Evolutionary conservation across 2,888 invertebrate genomes (phyloP).

Genomic region (Camponotus fellah): DNA sequence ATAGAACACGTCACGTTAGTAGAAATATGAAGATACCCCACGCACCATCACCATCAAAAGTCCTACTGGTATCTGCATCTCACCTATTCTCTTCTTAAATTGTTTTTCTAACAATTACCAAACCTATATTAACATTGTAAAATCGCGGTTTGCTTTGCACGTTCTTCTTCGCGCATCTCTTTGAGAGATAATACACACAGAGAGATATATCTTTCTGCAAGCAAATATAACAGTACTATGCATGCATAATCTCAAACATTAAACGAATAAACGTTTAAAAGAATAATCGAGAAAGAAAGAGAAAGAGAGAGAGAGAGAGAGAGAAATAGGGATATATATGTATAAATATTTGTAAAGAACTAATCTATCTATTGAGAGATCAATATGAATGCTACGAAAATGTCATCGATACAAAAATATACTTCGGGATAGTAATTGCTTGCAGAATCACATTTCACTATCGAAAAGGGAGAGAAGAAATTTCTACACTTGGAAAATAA

Average conservation of each 20-base stretch:
- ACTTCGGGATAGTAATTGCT: conserved; percentile 47
- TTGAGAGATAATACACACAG: conserved; percentile 32
- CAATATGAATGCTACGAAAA: conserved; percentile 15
- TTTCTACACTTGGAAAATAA: conserved; percentile 83
- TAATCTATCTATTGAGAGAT: conserved; percentile 2
- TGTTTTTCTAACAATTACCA: conserved; percentile 85
- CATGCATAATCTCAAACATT: conserved; percentile 41
- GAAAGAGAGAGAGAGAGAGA: not conserved
- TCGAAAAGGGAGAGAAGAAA: conserved; percentile 52
- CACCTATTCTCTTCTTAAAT: conserved; percentile 77
- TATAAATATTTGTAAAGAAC: not conserved
- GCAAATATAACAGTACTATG: conserved; percentile 58
- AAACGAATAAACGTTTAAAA: conserved; percentile 23
- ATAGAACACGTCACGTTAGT: conserved; percentile 76
- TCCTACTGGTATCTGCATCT: conserved; percentile 60
- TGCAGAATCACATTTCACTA: conserved; percentile 79
- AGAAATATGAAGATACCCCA: conserved; percentile 72
- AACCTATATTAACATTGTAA: conserved; percentile 50
- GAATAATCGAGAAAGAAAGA: not conserved
- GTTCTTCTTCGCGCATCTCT: conserved; percentile 50
- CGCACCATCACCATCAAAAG: conserved; percentile 80
- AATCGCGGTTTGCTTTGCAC: conserved; percentile 42
- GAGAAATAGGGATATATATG: not conserved
- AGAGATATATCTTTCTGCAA: conserved; percentile 65
- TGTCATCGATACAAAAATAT: conserved; percentile 9